Conservation (phyloP, 2,797 vertebrate species). For the Antennarius maculatus region DNA sequence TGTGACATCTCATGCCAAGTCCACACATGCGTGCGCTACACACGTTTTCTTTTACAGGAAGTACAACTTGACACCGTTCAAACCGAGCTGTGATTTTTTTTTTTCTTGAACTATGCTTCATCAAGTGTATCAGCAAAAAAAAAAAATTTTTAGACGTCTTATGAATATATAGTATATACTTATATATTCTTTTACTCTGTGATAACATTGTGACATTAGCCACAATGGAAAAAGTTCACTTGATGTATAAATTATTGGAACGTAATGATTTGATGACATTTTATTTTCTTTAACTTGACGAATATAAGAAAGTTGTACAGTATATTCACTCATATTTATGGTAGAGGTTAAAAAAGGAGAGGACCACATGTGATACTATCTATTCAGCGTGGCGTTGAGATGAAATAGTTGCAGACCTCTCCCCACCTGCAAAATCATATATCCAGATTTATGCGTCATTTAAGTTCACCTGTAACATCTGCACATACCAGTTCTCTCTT, state of each 20-base stretch:
- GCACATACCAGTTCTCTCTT: slow-evolving; percentile 21
- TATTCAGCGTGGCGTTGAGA: slow-evolving; percentile 47
- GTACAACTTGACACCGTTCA: slow-evolving; percentile 47
- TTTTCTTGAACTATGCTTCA: slow-evolving; percentile 44
- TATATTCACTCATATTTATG: slow-evolving; percentile 77
- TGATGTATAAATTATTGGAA: slow-evolving; percentile 69
- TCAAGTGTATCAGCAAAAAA: slow-evolving; percentile 52
- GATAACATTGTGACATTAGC: slow-evolving; percentile 53
- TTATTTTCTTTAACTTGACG: slow-evolving; percentile 72
- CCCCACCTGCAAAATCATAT: slow-evolving; percentile 4
- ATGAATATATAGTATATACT: slow-evolving; percentile 65
- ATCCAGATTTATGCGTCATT: slow-evolving; percentile 5
- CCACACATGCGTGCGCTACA: slow-evolving; percentile 17
- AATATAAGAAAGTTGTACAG: slow-evolving; percentile 69
- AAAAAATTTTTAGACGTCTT: slow-evolving; percentile 49
- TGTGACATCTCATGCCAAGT: slow-evolving; percentile 60
- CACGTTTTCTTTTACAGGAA: slow-evolving; percentile 21
- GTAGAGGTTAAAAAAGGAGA: slow-evolving; percentile 59
- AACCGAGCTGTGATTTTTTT: slow-evolving; percentile 55
- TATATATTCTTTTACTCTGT: slow-evolving; percentile 73
- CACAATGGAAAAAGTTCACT: slow-evolving; percentile 60
- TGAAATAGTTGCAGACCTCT: slow-evolving; percentile 2
- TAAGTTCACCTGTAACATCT: slow-evolving; percentile 19
- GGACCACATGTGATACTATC: slow-evolving; percentile 69
- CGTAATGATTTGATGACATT: slow-evolving; percentile 55